These are phyloP conservation scores for Gonioctena quinquepunctata DNA, from an alignment of 1,140 invertebrate genomes.

Conservation along the genomic window DNA sequence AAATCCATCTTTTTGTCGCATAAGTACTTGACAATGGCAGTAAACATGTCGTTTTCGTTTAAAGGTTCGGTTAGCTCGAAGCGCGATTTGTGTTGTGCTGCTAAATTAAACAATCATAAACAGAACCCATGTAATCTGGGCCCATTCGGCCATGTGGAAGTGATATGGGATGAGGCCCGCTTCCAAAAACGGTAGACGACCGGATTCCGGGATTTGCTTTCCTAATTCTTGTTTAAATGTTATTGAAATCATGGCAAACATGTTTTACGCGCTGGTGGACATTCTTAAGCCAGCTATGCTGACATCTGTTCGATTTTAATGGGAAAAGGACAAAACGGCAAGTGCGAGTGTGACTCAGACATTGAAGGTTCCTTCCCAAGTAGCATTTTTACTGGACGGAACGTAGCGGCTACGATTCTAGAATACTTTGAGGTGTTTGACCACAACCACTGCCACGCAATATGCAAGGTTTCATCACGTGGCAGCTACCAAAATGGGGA, in stretches of 20 bases:
- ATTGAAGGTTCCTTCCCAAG: too few species aligned
- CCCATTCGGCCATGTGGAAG: slow-evolving; percentile 2
- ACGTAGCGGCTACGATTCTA: too few species aligned
- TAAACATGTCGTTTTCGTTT: slow-evolving; percentile 30
- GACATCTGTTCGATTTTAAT: too few species aligned
- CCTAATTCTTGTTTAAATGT: slow-evolving; percentile 19
- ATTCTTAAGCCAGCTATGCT: not conserved
- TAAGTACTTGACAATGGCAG: slow-evolving; percentile 30
- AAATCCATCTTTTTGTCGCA: slow-evolving; percentile 31
- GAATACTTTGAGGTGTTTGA: too few species aligned
- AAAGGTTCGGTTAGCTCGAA: not conserved
- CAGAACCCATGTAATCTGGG: slow-evolving; percentile 25
- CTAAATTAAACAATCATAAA: slow-evolving; percentile 38
- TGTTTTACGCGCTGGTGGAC: slow-evolving; percentile 10
- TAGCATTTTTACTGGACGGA: too few species aligned
- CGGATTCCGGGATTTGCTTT: slow-evolving; percentile 6
- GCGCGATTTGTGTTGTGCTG: slow-evolving; percentile 12
- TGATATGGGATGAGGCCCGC: slow-evolving; percentile 16
- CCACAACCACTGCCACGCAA: too few species aligned
- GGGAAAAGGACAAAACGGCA: too few species aligned
- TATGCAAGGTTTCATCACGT: too few species aligned
- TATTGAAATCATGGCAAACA: slow-evolving; percentile 11
- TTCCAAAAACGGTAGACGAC: not conserved
- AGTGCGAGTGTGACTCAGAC: too few species aligned
- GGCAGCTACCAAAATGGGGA: too few species aligned